These are phyloP conservation scores for Aspidapion aeneum DNA, from an alignment of 2,888 invertebrate species.

Conservation along the genomic window DNA sequence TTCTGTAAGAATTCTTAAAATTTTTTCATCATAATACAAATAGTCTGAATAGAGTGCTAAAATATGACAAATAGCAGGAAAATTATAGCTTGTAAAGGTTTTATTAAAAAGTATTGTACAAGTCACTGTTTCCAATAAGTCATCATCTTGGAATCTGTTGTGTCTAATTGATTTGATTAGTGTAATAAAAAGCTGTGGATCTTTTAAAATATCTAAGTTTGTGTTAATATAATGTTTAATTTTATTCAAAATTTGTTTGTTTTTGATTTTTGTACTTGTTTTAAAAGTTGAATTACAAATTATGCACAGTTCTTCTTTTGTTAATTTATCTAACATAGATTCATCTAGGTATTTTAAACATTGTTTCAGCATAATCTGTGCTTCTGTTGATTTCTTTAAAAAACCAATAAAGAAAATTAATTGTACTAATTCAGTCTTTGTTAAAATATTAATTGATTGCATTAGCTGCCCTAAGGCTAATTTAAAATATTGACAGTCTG, in stretches of 20 bases:
- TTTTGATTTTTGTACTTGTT: constrained; percentile 43
- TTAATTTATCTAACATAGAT: constrained; percentile 32
- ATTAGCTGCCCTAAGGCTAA: constrained; percentile 35
- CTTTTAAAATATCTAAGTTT: constrained; percentile 42
- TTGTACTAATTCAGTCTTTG: constrained; percentile 41
- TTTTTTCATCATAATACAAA: constrained; percentile 40
- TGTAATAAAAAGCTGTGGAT: constrained; percentile 44
- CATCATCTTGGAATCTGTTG: constrained; percentile 42
- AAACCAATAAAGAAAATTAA: constrained; percentile 45
- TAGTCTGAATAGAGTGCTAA: constrained; percentile 47
- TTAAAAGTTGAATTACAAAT: constrained; percentile 46
- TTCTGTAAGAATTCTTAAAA: constrained; percentile 37
- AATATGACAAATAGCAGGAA: constrained; percentile 45
- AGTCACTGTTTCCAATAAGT: constrained; percentile 42
- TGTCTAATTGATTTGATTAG: constrained; percentile 47
- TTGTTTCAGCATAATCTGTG: constrained; percentile 34
- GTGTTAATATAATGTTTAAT: constrained; percentile 39
- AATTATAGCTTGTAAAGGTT: constrained; percentile 40
- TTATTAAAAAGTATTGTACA: constrained; percentile 43
- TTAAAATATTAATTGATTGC: constrained; percentile 29
- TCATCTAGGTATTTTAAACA: constrained; percentile 36
- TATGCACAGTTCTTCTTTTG: constrained; percentile 43
- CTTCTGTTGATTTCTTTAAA: constrained; percentile 38
- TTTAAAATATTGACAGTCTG: constrained; percentile 38
- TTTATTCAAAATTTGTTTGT: constrained; percentile 37